Conservation (phyloP, 2,888 invertebrate species). For the Protula sp. region DNA sequence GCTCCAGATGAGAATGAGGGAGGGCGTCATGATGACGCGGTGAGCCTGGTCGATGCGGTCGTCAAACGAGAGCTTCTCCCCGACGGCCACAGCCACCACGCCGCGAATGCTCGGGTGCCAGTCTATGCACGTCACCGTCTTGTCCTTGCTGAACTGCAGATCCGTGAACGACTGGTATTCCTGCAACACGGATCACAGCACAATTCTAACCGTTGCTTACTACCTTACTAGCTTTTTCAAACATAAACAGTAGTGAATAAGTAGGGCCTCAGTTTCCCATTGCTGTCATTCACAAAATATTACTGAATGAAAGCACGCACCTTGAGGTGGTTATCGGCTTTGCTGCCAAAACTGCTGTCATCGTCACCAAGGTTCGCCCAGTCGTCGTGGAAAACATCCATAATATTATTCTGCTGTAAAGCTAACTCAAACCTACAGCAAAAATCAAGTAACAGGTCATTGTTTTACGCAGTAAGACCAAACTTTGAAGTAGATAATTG, state of each 20-base stretch:
- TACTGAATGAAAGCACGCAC: constrained; percentile 26
- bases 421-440: constrained; percentile 45
- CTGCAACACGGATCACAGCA: constrained; percentile 31
- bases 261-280: no score
- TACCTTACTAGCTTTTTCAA: neutral
- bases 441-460: no score
- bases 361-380: constrained; percentile 47
- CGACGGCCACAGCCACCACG: constrained; percentile 50
- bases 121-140: constrained; percentile 50
- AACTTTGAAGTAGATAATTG: neutral
- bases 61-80: constrained; percentile 49
- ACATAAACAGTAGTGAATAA: no score
- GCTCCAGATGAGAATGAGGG: constrained; percentile 54
- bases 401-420: constrained; percentile 54
- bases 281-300: no score
- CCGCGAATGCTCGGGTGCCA: constrained; percentile 53
- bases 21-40: constrained; percentile 49
- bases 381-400: constrained; percentile 53
- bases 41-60: constrained; percentile 49
- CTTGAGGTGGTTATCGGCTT: constrained; percentile 53
- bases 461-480: no score
- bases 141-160: constrained; percentile 53
- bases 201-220: no score
- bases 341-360: constrained; percentile 47
- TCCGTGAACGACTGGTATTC: constrained; percentile 55